Evolutionary conservation across 1,140 invertebrate genomes (phyloP).

Genomic region (Sarcophaga peregrina): DNA sequence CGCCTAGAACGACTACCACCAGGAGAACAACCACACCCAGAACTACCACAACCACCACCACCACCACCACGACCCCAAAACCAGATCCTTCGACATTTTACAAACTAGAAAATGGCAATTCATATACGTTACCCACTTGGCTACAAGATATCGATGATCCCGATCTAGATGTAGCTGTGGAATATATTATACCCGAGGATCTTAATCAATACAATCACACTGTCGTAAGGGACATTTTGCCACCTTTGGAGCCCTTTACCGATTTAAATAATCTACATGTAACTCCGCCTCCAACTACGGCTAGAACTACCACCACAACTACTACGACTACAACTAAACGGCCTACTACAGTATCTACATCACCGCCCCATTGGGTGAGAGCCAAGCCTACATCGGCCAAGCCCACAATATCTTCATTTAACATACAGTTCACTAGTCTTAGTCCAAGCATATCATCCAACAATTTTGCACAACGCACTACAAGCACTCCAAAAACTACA

Average conservation of each 20-base stretch:
- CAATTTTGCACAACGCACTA: constrained; percentile 41
- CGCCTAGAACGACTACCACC: constrained; percentile 46
- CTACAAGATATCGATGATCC: constrained; percentile 62
- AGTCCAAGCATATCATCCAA: constrained; percentile 41
- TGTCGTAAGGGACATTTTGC: constrained; percentile 54
- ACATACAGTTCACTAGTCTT: constrained; percentile 14
- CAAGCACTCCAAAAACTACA: constrained; percentile 30
- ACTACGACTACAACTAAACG: constrained; percentile 9
- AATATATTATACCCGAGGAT: constrained; percentile 58
- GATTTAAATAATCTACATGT: constrained; percentile 58
- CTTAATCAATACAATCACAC: constrained; percentile 62
- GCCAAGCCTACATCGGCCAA: constrained; percentile 45
- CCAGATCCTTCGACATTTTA: constrained; percentile 48
- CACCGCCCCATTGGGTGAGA: constrained; percentile 28
- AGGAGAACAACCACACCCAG: constrained; percentile 32
- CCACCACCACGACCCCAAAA: constrained; percentile 53
- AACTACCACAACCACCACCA: constrained; percentile 38
- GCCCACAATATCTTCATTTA: neutral
- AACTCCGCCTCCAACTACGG: constrained; percentile 50
- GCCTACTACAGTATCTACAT: constrained; percentile 32
- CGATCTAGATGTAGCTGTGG: constrained; percentile 61
- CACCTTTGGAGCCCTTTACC: constrained; percentile 58
- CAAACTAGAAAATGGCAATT: constrained; percentile 53
- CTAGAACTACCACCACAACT: neutral
- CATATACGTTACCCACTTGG: constrained; percentile 60